Base-by-base conservation (phyloP, 2,797 vertebrate genomes). In the Sebastes variabilis region DNA sequence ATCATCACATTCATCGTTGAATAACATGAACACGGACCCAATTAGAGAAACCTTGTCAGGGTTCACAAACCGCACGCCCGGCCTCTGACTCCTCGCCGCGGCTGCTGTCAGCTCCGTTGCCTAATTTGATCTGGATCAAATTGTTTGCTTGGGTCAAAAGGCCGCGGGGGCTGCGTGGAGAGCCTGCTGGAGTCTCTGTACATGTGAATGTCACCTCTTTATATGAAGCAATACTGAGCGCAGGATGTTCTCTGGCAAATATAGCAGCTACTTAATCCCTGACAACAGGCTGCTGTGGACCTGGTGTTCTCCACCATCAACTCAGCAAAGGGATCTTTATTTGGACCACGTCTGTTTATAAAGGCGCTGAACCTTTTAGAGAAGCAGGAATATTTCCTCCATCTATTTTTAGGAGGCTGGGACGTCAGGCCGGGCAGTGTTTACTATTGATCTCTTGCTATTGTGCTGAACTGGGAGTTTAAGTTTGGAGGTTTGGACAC, bases 211-310 rank as follows among this genome's bases (percentile, higher is more conserved):
- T 81, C 84, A 87, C 82, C 74, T 88, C 79, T 80, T 82, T 85
- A 84, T 85, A 86, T 77, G 79, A 83, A 81, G 86, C 82, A 75
- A 66, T 62, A 81, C 69, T 66, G 22, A 86, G 88, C 60, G 34
- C 87, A 81, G 82, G 86, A 89, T 84, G 81, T 82, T 84, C 73
- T 80, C 66, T 66, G 90, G 89, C 91, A 93, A 90, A 94, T 93
- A 91, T 93, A 94, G 92, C 75, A 61, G 27, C 71, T 81, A 60
- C 74, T 66, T 85, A 84, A 84, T 91, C 90, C 82, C 55, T 70
- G 81, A 91, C 89, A 91, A 86, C 85, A 86, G 62, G 82, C 86
- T 79, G 80, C 83, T 42, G 88, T 81, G 81, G 82, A 60, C 84
- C 72, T 58, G 69, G 82, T 77, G 87, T 87, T 90, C 83, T 79